Base-by-base conservation (phyloP, 2,113 vertebrate genomes). In the Eonycteris spelaea region DNA sequence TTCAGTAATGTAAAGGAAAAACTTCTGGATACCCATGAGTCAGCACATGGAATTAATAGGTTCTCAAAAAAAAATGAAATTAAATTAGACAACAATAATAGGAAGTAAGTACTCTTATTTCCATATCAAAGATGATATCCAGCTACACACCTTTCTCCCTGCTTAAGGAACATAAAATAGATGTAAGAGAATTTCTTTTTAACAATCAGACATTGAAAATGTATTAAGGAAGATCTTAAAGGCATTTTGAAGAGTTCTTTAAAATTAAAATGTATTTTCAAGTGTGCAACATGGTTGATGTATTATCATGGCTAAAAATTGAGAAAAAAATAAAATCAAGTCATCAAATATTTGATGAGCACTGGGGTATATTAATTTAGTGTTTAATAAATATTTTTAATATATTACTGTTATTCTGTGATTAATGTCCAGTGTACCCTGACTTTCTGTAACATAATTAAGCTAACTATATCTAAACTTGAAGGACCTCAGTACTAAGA, bases 211-310 rank as follows among this genome's bases (percentile, higher is more conserved):
- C 65, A 84, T 33, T 68, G 16, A 87, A 91, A 87, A 48, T 87
- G 8, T 18, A 45, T 78, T 75, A 51, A 73, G 55, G 22, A 57
- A n/a, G 19, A 21, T 83, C 30, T 65, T 86, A 77, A 94, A 90
- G 67, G 28, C 59, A 68, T 61, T 82, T 88, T 61, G 57, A 75
- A 38, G 68, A 83, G 18, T 91, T 43, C 65, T 80, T 95, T 95
- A 94, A 90, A 94, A 88, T 85, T 70, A 53, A 89, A 90, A 88
- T 97, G 48, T 80, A 26, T 82, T 86, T 96, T 88, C 13, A 43
- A 33, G 7, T 86, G 14, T 71, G 10, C 33, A 94, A 40, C 13
- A 73, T 77, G 48, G 30, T 59, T 95, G 79, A 30, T 59, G 1
- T 45, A 57, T 75, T 91, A 30, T 55, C 12, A 53, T 63, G 13